These are phyloP conservation scores for Fabriciana adippe DNA, from an alignment of 2,888 invertebrate genomes.

Conservation along the genomic window DNA sequence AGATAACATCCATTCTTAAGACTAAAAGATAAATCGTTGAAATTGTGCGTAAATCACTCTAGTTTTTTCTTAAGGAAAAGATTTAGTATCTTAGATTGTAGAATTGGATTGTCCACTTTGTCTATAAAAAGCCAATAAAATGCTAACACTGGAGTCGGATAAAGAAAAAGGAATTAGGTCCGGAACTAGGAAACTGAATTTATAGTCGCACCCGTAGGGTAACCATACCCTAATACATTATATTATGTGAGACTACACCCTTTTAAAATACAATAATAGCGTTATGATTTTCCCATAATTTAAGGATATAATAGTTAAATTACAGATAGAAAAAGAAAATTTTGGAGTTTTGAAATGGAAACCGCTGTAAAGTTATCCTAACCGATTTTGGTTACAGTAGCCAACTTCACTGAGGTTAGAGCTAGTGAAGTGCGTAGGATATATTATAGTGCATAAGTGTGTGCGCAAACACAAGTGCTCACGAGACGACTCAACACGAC, in stretches of 20 bases:
- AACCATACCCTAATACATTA: constrained; percentile 31
- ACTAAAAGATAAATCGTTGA: not conserved
- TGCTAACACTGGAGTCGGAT: constrained; percentile 39
- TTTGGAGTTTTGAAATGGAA: too few species aligned
- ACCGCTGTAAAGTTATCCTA: too few species aligned
- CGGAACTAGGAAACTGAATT: constrained; percentile 45
- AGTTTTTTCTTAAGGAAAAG: constrained; percentile 22
- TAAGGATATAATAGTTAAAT: too few species aligned
- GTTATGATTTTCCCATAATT: too few species aligned
- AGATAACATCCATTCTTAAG: not conserved
- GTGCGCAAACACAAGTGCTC: too few species aligned
- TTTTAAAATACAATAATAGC: not conserved
- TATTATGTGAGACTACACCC: not conserved
- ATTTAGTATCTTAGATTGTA: constrained; percentile 25
- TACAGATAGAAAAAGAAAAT: too few species aligned
- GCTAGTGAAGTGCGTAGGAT: too few species aligned
- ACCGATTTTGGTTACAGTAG: too few species aligned
- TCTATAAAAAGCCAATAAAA: constrained; percentile 39
- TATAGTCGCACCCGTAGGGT: constrained; percentile 42
- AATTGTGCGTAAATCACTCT: constrained; percentile 7
- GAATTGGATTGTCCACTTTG: constrained; percentile 33
- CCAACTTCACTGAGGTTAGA: too few species aligned
- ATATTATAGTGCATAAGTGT: too few species aligned
- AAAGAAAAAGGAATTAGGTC: constrained; percentile 44
- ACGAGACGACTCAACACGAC: too few species aligned